Conservation (phyloP, 2,797 vertebrate genomes). For the Danio choprae region DNA sequence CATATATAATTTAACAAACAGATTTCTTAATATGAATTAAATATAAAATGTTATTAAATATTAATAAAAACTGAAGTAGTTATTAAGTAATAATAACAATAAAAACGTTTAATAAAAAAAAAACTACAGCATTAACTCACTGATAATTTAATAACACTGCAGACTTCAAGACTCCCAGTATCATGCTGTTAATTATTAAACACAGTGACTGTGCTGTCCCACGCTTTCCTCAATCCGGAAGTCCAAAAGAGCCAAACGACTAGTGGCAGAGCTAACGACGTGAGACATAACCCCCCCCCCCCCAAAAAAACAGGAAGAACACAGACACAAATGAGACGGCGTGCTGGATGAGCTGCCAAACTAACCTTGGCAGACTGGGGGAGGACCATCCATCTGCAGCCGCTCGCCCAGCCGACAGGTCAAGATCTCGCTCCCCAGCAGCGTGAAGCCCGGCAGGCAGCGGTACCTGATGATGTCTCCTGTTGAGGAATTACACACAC, state of each 20-base stretch:
- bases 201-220: not conserved
- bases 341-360: slow-evolving; percentile 28
- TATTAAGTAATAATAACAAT: no score
- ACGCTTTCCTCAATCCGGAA: not conserved
- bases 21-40: no score
- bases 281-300: not conserved
- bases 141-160: no score
- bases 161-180: not conserved
- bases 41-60: no score
- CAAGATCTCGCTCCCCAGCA: slow-evolving; percentile 94
- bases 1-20: no score
- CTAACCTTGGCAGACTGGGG: slow-evolving; percentile 93
- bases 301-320: slow-evolving; percentile 19
- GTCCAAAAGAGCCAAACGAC: slow-evolving; percentile 15
- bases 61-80: no score
- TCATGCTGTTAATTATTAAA: not conserved
- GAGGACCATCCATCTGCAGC: slow-evolving; percentile 93
- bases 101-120: no score
- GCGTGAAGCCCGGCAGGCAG: slow-evolving; percentile 93
- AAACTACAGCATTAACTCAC: no score
- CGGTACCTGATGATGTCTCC: slow-evolving; percentile 97
- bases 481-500: slow-evolving; percentile 71
- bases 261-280: not conserved
- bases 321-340: slow-evolving; percentile 40
- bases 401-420: slow-evolving; percentile 93